Conservation (phyloP, 1,140 invertebrate genomes). For the honey bee (Apis mellifera) region Amel_HAv3.1 CM009932.2:7838001-7838500, state of each 20-base stretch:
- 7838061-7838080: conserved; percentile 43
- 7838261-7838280: no score
- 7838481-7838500: conserved; percentile 83
- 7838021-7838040: conserved; percentile 73
- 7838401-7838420: no score
- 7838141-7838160: conserved; percentile 38
- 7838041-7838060: conserved; percentile 53
- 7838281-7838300: no score
- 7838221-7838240: no score
- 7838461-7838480: conserved; percentile 71
- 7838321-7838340: no score
- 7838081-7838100: conserved; percentile 61
- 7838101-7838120: conserved; percentile 67
- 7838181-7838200: background rate
- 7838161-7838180: background rate
- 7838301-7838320: no score
- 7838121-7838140: conserved; percentile 58
- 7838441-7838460: background rate
- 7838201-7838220: no score
- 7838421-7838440: no score
- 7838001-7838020: conserved; percentile 61
- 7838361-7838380: no score
- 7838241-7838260: no score
- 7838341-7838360: no score
- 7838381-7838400: no score